Percentiles rank a stretch among this genome's conserved stretches.
Evolutionary conservation across 1,140 invertebrate species (phyloP).

Genomic region (Drosophila oshimai): DNA sequence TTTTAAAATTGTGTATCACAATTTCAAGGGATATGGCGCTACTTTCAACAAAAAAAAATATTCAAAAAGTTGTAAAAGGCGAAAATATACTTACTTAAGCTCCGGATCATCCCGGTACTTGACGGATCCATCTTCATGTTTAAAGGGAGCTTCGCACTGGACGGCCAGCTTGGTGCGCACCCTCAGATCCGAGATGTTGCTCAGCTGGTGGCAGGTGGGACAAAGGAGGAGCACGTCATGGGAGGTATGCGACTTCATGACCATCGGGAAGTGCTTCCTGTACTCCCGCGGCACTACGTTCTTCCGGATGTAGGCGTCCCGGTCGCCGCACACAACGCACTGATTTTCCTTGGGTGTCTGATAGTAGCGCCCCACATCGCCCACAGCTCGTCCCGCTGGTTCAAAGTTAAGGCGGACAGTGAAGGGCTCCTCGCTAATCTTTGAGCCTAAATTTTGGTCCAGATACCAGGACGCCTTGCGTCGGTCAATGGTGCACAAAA

Average conservation of each 20-base stretch:
- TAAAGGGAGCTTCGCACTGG: slow-evolving; percentile 86
- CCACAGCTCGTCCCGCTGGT: slow-evolving; percentile 89
- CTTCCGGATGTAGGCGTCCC: slow-evolving; percentile 89
- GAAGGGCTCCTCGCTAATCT: slow-evolving; percentile 87
- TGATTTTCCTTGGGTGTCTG: slow-evolving; percentile 89
- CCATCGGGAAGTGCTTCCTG: slow-evolving; percentile 91
- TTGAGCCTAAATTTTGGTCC: slow-evolving; percentile 86
- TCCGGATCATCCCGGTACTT: slow-evolving; percentile 78
- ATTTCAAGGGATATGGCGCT: too few species aligned
- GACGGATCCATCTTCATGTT: slow-evolving; percentile 46
- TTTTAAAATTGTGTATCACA: too few species aligned
- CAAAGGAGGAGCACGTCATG: slow-evolving; percentile 93
- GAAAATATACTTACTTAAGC: slow-evolving; percentile 37
- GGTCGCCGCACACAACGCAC: slow-evolving; percentile 92
- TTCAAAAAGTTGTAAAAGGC: neutral
- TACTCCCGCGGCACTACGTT: slow-evolving; percentile 93
- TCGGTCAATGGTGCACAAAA: slow-evolving; percentile 91
- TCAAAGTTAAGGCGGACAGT: slow-evolving; percentile 91
- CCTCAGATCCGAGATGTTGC: slow-evolving; percentile 87
- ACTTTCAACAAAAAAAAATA: neutral
- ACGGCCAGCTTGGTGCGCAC: slow-evolving; percentile 86
- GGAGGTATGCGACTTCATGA: slow-evolving; percentile 92
- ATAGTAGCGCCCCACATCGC: slow-evolving; percentile 89
- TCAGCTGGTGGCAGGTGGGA: slow-evolving; percentile 88
- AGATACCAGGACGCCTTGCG: slow-evolving; percentile 92